phyloP scores from a whole-genome alignment of 2,113 vertebrate species.

The Laterallus jamaicensis region DNA sequence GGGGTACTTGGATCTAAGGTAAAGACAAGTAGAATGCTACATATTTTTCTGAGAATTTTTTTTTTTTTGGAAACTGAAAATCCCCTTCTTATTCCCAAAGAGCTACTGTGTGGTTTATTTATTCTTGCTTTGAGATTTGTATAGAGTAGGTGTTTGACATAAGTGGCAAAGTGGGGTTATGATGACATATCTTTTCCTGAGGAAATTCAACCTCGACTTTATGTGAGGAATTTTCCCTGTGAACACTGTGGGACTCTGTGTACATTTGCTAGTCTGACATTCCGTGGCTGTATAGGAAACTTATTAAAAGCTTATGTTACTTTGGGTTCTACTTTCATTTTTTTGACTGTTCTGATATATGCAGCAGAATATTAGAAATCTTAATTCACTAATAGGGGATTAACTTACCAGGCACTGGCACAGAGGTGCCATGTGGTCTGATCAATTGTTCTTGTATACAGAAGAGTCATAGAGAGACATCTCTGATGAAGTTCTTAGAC shows the following conservation, averaged over 20 bases:
- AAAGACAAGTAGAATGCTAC: background rate
- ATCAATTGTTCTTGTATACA: background rate
- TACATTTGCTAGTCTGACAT: background rate
- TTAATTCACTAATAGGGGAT: background rate
- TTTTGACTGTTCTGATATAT: background rate
- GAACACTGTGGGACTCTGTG: conserved; percentile 8
- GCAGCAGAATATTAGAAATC: background rate
- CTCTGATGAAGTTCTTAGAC: background rate
- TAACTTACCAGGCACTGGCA: background rate
- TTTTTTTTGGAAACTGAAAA: background rate
- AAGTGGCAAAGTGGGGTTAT: conserved; percentile 31
- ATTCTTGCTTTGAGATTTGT: background rate
- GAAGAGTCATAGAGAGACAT: background rate
- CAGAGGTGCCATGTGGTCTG: rapidly evolving
- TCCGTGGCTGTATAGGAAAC: background rate
- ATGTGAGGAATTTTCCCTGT: conserved; percentile 20
- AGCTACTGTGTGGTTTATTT: conserved; percentile 34
- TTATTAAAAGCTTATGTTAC: background rate
- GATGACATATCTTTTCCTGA: conserved; percentile 57
- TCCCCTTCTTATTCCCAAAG: background rate
- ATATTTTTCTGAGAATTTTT: background rate
- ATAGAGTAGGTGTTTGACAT: conserved; percentile 33
- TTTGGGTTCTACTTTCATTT: background rate
- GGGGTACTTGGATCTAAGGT: background rate
- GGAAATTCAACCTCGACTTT: conserved; percentile 31